A percentile compares a stretch with the other conserved stretches of the same genome.
Evolutionary conservation across 2,797 vertebrate genomes (phyloP).

Genomic region (Orientallactaga sibirica): DNA sequence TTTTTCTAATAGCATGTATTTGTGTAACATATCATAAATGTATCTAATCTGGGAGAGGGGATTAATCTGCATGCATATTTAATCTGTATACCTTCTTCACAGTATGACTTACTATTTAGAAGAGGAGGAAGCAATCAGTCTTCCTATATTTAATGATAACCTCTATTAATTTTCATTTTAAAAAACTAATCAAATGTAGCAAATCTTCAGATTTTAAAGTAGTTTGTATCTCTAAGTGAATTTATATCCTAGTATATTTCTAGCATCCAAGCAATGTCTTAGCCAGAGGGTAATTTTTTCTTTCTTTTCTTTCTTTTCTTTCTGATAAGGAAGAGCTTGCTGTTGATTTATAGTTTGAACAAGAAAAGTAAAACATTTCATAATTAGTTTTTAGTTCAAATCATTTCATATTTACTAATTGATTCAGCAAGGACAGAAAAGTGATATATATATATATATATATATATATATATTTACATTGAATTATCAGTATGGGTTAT

Average conservation of each 20-base stretch:
- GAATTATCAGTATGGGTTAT: not conserved
- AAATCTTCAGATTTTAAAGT: slow-evolving; percentile 10
- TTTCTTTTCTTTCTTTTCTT: not conserved
- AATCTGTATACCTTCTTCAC: not conserved
- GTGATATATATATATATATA: not conserved
- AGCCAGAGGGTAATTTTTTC: not conserved
- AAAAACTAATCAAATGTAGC: slow-evolving; percentile 1
- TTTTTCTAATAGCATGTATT: not conserved
- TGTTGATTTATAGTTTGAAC: slow-evolving; percentile 54
- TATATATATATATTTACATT: not conserved
- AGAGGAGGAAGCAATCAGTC: not conserved
- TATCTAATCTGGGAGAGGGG: not conserved
- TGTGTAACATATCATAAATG: not conserved
- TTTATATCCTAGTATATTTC: not conserved
- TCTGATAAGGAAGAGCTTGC: not conserved
- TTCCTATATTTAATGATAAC: slow-evolving; percentile 7
- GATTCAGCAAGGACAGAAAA: slow-evolving; percentile 46
- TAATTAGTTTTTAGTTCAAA: slow-evolving; percentile 63
- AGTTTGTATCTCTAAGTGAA: not conserved
- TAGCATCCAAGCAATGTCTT: not conserved
- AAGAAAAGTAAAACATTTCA: slow-evolving; percentile 25
- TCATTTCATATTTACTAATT: slow-evolving; percentile 57
- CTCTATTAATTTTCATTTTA: slow-evolving; percentile 36
- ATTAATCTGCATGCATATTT: not conserved
- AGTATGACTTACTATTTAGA: not conserved